Evolutionary conservation across 2,797 vertebrate species (phyloP), one percentile per base, ranked within the genome.

Genomic region (Tangara arthus): DNA sequence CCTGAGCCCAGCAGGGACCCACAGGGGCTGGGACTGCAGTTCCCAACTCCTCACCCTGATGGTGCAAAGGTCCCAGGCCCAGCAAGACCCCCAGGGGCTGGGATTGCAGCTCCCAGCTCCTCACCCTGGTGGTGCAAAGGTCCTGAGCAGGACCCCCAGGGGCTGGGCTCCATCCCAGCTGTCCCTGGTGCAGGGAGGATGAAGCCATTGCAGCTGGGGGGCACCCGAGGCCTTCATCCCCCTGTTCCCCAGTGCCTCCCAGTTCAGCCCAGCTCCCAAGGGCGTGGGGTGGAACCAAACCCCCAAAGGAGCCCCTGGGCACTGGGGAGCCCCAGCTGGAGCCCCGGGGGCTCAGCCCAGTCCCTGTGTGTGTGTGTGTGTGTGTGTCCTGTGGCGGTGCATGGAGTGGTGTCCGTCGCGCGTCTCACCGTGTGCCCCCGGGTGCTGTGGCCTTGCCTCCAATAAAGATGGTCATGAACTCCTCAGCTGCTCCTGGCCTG

Each of bases 391-490:
- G 21, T 87, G 94, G 93, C 90, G 46, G 90, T 97, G 96, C 97
- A 84, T 79, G 93, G 94, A 93, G 77, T 60, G 92, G 87, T 7
- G 44, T 90, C 84, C 17, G 8, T 94, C 81, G 66, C 8, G 8
- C 17, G 60, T 93, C 79, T 96, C 93, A 89, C 49, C n/a, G 4
- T 86, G 70, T 97, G 47, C 91, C 57, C 90, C 92, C 35, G 87
- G 92, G 23, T 81, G 79, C 95, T 77, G 60, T 89, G 89, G 89
- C 69, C 97, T 94, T 90, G 88, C 68, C 93, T 87, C 89, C 87
- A 98, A 97, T 97, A 97, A 97, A 97, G 96, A 65, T 46, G 92
- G 79, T 65, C 13, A 44, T 70, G 39, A 95, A 93, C 35, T 30
- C 55, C 60, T 80, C 15, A 1, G 50, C 61, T 81, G 59, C 15